These are phyloP conservation scores for Spodoptera littoralis DNA, from an alignment of 2,888 invertebrate genomes.

Conservation along the genomic window DNA sequence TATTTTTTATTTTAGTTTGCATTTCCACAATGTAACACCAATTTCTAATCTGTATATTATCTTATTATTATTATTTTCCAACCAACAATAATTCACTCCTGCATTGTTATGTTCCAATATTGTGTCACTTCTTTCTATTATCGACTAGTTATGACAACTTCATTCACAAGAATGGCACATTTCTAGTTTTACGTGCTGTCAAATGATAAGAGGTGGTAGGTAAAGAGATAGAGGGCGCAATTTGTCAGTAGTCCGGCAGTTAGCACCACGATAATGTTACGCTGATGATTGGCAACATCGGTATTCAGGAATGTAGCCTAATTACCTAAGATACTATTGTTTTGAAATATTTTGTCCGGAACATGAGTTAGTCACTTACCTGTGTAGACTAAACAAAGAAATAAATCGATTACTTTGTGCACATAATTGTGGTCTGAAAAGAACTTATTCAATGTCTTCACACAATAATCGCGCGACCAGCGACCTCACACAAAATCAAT, in stretches of 20 bases:
- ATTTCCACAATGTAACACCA: no score
- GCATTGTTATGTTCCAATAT: no score
- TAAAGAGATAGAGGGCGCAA: slow-evolving; percentile 31
- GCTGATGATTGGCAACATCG: slow-evolving; percentile 66
- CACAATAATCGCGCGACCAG: slow-evolving; percentile 5
- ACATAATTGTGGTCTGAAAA: no score
- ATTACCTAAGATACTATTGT: slow-evolving; percentile 47
- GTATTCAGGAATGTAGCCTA: slow-evolving; percentile 61
- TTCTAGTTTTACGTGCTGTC: slow-evolving; percentile 28
- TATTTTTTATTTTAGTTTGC: no score
- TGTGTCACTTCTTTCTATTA: background rate
- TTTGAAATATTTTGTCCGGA: slow-evolving; percentile 23
- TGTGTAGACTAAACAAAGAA: no score
- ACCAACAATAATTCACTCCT: no score
- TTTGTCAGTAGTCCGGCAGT: slow-evolving; percentile 28
- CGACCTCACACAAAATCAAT: slow-evolving; percentile 29
- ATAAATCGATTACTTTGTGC: no score
- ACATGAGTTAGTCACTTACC: no score
- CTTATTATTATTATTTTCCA: no score
- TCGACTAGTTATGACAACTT: slow-evolving; percentile 1
- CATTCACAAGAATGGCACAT: slow-evolving; percentile 26
- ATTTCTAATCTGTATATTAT: no score
- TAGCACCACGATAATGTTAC: slow-evolving; percentile 30
- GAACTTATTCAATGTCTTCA: background rate
- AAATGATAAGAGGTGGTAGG: background rate